A percentile compares a stretch with the other conserved stretches of the same genome.
phyloP scores from a whole-genome alignment of 1,140 invertebrate species.

The Thalassaphorura encarpata region DNA sequence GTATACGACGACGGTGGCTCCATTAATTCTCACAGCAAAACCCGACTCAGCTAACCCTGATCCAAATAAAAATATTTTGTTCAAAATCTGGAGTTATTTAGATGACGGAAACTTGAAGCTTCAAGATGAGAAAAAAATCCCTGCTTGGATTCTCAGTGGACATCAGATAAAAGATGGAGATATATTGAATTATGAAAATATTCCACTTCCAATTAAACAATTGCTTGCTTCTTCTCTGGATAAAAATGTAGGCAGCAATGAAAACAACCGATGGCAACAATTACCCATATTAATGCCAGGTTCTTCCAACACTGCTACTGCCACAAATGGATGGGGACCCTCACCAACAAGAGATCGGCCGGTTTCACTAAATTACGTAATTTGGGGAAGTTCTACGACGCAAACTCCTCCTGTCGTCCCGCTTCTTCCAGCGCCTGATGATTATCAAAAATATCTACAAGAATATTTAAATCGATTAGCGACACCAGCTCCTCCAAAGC shows the following conservation, averaged over 20 bases:
- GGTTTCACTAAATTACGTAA: neutral
- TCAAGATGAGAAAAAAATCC: constrained; percentile 14
- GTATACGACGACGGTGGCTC: constrained; percentile 5
- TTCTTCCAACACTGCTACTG: neutral
- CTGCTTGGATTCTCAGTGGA: constrained; percentile 4
- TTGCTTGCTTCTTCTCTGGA: neutral
- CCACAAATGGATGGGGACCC: neutral
- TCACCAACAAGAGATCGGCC: neutral
- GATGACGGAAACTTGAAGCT: constrained; percentile 16
- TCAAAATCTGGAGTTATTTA: constrained; percentile 21
- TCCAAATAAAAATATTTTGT: constrained; percentile 10
- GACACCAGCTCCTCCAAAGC: neutral
- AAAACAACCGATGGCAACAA: neutral
- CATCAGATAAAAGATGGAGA: constrained; percentile 11
- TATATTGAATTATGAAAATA: constrained; percentile 15
- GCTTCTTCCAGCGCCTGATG: neutral
- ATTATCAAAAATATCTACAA: neutral
- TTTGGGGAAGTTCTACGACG: neutral
- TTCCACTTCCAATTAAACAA: constrained; percentile 10
- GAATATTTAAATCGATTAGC: neutral
- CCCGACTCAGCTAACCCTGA: neutral
- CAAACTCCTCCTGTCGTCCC: neutral
- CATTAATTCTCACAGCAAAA: neutral
- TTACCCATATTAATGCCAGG: neutral
- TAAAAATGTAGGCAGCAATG: neutral